These are phyloP conservation scores for Octonoba sinensis DNA, from an alignment of 2,888 invertebrate genomes.

Conservation along the genomic window DNA sequence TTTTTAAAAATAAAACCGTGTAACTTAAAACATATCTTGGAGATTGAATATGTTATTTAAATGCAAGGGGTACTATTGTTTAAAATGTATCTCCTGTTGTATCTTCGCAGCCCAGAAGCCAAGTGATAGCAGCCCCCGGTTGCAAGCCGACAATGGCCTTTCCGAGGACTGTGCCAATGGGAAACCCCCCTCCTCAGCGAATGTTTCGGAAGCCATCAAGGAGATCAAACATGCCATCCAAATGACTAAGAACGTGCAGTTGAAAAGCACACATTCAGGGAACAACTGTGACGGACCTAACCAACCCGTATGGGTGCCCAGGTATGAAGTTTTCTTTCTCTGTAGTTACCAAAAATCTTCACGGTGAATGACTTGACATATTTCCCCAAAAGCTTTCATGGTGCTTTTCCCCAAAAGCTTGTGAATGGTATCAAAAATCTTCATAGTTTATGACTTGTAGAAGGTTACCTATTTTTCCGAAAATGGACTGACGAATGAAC, in stretches of 20 bases:
- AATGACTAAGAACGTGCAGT: slow-evolving; percentile 63
- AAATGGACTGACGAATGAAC: too few species aligned
- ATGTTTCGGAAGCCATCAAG: slow-evolving; percentile 66
- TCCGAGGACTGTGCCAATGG: slow-evolving; percentile 40
- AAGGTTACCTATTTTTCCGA: too few species aligned
- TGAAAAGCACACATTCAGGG: slow-evolving; percentile 60
- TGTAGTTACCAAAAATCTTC: too few species aligned
- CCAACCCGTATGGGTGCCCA: slow-evolving; percentile 65
- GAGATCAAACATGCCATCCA: slow-evolving; percentile 67
- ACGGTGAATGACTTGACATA: too few species aligned
- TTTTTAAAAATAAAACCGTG: too few species aligned
- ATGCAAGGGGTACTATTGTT: not conserved
- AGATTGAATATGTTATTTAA: too few species aligned
- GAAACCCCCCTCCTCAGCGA: slow-evolving; percentile 40
- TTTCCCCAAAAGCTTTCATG: too few species aligned
- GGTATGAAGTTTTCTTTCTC: slow-evolving; percentile 20
- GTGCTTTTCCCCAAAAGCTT: too few species aligned
- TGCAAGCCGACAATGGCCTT: slow-evolving; percentile 29
- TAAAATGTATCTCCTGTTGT: not conserved
- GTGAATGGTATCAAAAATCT: too few species aligned
- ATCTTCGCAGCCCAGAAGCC: slow-evolving; percentile 48
- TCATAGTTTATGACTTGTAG: too few species aligned
- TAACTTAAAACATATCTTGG: too few species aligned
- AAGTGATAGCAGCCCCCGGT: slow-evolving; percentile 38
- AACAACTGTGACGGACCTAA: slow-evolving; percentile 64